phyloP scores from a whole-genome alignment of 2,888 invertebrate genomes.

The Horisme vitalbata region DNA sequence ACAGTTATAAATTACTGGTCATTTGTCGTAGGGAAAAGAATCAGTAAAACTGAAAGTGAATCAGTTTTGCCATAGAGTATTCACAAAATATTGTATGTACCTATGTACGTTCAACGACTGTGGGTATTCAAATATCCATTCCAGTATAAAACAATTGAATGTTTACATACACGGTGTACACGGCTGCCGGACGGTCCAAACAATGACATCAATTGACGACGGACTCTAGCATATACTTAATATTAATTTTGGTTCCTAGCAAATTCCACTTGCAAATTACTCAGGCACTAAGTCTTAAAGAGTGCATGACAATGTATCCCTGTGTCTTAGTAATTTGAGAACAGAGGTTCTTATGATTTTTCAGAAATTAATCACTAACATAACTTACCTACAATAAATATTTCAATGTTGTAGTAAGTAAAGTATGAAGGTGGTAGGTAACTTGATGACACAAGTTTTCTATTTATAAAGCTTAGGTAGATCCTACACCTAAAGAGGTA shows the following conservation, averaged over 20 bases:
- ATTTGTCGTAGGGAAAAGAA: no score
- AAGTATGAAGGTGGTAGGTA: no score
- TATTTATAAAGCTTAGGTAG: constrained; percentile 15
- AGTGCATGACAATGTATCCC: no score
- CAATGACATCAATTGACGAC: constrained; percentile 12
- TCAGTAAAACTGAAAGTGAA: no score
- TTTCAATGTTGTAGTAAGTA: no score
- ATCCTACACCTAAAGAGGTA: not conserved
- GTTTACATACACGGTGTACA: constrained; percentile 19
- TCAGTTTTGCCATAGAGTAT: not conserved
- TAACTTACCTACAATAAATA: no score
- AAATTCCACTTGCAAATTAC: no score
- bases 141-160: constrained; percentile 15
- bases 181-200: constrained; percentile 9
- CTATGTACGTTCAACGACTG: not conserved
- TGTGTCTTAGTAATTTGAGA: no score
- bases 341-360: no score
- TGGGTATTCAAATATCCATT: constrained; percentile 14
- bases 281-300: no score
- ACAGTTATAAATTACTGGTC: no score
- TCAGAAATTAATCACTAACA: no score
- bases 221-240: not conserved
- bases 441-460: constrained; percentile 11
- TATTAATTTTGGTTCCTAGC: not conserved
- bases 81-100: not conserved